Evolutionary conservation across 37 sponge, comb jelly and placozoan genomes (phyloP).

Genomic region (Ianthella basta): DNA sequence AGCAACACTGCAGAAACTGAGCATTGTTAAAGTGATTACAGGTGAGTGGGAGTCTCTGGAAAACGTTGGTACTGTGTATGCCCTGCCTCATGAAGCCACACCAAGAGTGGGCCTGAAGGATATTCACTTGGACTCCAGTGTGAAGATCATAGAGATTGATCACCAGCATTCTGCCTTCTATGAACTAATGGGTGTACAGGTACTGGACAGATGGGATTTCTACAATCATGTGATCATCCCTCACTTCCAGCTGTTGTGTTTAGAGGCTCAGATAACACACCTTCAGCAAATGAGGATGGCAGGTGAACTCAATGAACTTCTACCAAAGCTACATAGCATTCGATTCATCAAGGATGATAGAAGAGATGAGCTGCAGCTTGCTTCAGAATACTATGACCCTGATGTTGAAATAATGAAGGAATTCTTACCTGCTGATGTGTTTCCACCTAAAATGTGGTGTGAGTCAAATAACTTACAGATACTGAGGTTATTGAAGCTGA

Average conservation of each 20-base stretch:
- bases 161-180: not conserved
- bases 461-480: not conserved
- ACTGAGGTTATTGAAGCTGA: not conserved
- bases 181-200: not conserved
- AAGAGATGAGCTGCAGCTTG: not conserved
- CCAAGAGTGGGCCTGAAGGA: not conserved
- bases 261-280: conserved; percentile 2
- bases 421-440: conserved; percentile 11
- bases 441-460: conserved; percentile 35
- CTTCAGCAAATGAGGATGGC: not conserved
- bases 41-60: conserved; percentile 11
- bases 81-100: not conserved
- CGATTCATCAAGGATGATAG: conserved; percentile 29
- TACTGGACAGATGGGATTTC: not conserved
- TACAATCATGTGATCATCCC: conserved; percentile 12
- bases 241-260: not conserved
- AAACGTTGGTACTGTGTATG: not conserved
- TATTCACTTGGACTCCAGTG: not conserved
- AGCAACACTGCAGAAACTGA: not conserved
- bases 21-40: not conserved
- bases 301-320: not conserved
- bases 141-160: not conserved
- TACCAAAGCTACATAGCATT: not conserved
- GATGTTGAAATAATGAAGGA: conserved; percentile 11
- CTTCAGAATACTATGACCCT: conserved; percentile 56